Conservation (phyloP, 2,113 vertebrate species). For the Centropus bengalensis region DNA sequence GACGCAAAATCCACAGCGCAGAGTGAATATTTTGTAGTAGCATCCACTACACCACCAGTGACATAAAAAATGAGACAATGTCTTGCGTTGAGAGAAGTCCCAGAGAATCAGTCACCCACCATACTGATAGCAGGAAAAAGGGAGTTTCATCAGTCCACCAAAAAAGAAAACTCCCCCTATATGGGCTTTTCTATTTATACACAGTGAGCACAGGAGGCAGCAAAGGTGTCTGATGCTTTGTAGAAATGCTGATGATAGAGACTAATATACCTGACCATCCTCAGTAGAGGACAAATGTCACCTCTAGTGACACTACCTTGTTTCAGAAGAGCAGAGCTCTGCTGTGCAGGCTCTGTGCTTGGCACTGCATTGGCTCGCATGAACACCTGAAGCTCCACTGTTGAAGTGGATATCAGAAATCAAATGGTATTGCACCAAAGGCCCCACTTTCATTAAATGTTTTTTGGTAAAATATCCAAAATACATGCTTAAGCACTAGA, state of each 20-base stretch:
- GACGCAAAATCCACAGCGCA: not conserved
- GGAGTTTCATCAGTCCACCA: not conserved
- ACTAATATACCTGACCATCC: not conserved
- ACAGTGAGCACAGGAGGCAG: not conserved
- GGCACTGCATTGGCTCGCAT: not conserved
- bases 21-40: not conserved
- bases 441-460: too few species aligned
- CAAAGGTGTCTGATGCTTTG: not conserved
- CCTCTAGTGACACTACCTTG: rapidly evolving
- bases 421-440: too few species aligned
- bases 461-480: too few species aligned
- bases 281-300: not conserved
- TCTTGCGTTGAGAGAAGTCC: not conserved
- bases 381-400: too few species aligned
- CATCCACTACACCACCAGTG: not conserved
- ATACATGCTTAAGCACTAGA: too few species aligned
- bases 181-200: not conserved
- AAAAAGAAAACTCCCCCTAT: not conserved
- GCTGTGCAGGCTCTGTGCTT: not conserved
- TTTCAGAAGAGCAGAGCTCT: not conserved
- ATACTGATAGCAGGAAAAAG: not conserved
- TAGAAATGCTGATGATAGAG: not conserved
- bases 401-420: too few species aligned
- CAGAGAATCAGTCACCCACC: rapidly evolving
- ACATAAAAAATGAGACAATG: not conserved